A percentile compares a stretch with the other conserved stretches of the same genome.
These are phyloP conservation scores for Lates calcarifer DNA, from an alignment of 2,113 vertebrate genomes.

Conservation along the genomic window DNA sequence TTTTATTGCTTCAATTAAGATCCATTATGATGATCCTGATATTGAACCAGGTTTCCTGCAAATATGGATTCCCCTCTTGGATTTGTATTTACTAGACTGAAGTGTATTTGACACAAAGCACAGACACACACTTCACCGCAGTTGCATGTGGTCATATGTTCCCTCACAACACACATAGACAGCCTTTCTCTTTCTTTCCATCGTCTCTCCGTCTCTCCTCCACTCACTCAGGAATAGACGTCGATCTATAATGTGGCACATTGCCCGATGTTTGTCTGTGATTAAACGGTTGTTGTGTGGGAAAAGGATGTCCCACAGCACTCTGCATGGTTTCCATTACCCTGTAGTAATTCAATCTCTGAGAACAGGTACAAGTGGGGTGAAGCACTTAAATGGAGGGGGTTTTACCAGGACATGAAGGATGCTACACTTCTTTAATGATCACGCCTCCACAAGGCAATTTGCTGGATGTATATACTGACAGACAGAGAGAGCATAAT, in stretches of 20 bases:
- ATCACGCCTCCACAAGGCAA: conserved; percentile 19
- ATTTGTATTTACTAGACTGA: conserved; percentile 31
- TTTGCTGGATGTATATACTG: conserved; percentile 1
- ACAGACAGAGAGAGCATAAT: not conserved
- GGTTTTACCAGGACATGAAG: conserved; percentile 48
- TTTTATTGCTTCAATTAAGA: conserved; percentile 73
- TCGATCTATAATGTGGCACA: conserved; percentile 60
- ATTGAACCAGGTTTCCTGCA: conserved; percentile 45
- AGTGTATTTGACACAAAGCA: conserved; percentile 18
- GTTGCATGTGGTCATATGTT: not conserved
- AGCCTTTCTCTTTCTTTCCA: not conserved
- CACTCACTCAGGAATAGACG: conserved; percentile 52
- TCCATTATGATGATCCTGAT: conserved; percentile 60
- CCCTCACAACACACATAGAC: not conserved
- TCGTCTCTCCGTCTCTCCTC: conserved; percentile 48
- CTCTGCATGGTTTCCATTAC: conserved; percentile 81
- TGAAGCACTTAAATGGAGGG: conserved; percentile 67
- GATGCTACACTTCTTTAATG: conserved; percentile 37
- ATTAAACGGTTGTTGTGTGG: conserved; percentile 83
- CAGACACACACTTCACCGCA: not conserved
- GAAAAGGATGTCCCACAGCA: conserved; percentile 83
- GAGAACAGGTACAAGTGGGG: conserved; percentile 61
- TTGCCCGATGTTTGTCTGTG: conserved; percentile 72
- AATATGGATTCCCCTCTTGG: conserved; percentile 51
- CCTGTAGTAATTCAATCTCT: conserved; percentile 72